Base-by-base conservation (phyloP, 2,113 vertebrate genomes). In the Pionites leucogaster region DNA sequence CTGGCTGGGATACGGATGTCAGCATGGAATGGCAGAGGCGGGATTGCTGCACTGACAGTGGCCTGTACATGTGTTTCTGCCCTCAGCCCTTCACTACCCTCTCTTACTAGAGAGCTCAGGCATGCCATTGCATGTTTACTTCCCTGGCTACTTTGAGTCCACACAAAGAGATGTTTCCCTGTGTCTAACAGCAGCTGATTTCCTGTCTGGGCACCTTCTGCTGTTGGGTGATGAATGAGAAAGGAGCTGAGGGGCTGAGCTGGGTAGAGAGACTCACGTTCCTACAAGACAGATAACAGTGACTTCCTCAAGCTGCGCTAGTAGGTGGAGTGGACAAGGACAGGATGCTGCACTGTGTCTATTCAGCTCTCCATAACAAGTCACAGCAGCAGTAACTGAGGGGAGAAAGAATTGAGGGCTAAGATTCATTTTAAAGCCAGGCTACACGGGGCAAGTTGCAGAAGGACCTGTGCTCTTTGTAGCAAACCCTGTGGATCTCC, bases 1-100 rank as follows among this genome's bases (percentile, higher is more conserved):
- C 74, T 0, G 0, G 29, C 20, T 13, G 11, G 59, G 59, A 41
- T 7, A 12, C 1, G 0, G 6, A 4, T 2, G 37, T n/a, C 37
- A 31, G 52, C 1, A 6, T 1, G 2, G 59, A 52, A 19, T 0
- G 1, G 70, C 65, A 50, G 67, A 13, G 49, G 35, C 11, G 83
- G 67, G 35, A 27, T 33, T 39, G 75, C 91, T 39, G 65, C 33
- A 87, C 62, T 86, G 72, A 13, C 77, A 41, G 44, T 29, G 53
- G 13, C 25, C 31, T 1, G 0, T 19, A 22, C 3, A 1, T 5
- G 17, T 16, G 10, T 47, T 42, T 37, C 25, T 75, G 55, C 18
- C 37, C 24, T 27, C 62, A 47, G 55, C 24, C 72, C 42, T 69
- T 24, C 29, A 53, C 35, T 79, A 3, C 41, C 9, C 29, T n/a